Conservation (phyloP, 2,888 invertebrate genomes). For the Drosophila acutilabella region DNA sequence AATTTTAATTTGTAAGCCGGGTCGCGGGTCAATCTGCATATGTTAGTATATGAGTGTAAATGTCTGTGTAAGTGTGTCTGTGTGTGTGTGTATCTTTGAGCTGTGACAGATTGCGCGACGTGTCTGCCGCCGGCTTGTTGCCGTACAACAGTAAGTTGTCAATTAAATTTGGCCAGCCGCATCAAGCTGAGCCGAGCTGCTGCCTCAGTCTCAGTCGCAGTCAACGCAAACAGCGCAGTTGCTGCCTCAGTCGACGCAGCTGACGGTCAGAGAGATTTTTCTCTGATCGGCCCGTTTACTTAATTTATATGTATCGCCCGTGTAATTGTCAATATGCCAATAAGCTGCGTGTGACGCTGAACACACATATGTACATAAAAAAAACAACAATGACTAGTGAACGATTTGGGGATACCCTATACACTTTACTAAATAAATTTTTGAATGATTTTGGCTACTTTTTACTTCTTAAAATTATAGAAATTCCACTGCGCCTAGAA, state of each 20-base stretch:
- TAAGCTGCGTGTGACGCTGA: slow-evolving; percentile 72
- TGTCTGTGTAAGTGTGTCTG: slow-evolving; percentile 6
- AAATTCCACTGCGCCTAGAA: no score
- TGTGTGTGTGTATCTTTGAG: slow-evolving; percentile 60
- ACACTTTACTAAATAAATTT: neutral
- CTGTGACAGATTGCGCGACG: slow-evolving; percentile 73
- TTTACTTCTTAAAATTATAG: no score
- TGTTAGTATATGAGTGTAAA: slow-evolving; percentile 33
- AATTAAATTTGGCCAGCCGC: slow-evolving; percentile 81
- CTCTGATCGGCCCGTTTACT: slow-evolving; percentile 65
- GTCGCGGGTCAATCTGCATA: slow-evolving; percentile 60
- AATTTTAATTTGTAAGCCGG: slow-evolving; percentile 81
- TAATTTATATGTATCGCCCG: slow-evolving; percentile 79
- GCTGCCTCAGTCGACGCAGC: slow-evolving; percentile 11
- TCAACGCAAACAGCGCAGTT: slow-evolving; percentile 18
- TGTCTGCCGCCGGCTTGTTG: slow-evolving; percentile 32
- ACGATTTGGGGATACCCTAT: neutral
- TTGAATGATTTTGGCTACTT: no score
- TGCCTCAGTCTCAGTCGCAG: slow-evolving; percentile 25
- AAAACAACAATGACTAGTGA: neutral
- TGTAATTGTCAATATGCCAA: slow-evolving; percentile 82
- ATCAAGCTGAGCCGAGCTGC: slow-evolving; percentile 61
- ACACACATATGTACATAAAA: slow-evolving; percentile 31
- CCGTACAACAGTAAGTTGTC: slow-evolving; percentile 76
- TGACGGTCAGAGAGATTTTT: slow-evolving; percentile 13